These are phyloP conservation scores for Drosophila mauritiana DNA, from an alignment of 1,140 invertebrate genomes.

Conservation along the genomic window DNA sequence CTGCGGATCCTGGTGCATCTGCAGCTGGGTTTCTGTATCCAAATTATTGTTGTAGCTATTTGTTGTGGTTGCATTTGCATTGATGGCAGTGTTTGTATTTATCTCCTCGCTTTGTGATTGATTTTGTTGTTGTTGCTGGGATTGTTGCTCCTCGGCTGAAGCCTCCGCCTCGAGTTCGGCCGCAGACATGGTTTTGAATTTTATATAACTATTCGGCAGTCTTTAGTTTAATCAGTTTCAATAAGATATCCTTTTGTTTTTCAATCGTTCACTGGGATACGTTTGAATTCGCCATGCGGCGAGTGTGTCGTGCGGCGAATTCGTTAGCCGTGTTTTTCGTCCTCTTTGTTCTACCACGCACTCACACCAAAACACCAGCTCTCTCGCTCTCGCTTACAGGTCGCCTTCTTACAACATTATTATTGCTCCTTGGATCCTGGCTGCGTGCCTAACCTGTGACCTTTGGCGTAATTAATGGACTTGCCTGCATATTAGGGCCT, in stretches of 20 bases:
- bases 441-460: conserved; percentile 68
- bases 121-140: conserved; percentile 34
- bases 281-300: conserved; percentile 22
- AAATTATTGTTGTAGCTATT: conserved; percentile 39
- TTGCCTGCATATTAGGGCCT: conserved; percentile 64
- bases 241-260: conserved; percentile 28
- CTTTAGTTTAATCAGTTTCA: conserved; percentile 44
- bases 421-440: conserved; percentile 50
- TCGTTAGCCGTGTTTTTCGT: conserved; percentile 27
- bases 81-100: conserved; percentile 57
- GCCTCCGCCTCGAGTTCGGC: conserved; percentile 68
- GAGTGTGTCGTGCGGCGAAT: conserved; percentile 17
- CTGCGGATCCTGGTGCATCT: conserved; percentile 43
- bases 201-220: conserved; percentile 37
- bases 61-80: conserved; percentile 54
- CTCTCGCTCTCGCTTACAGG: conserved; percentile 10
- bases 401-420: conserved; percentile 57
- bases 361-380: conserved; percentile 22
- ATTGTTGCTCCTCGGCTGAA: conserved; percentile 57
- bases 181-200: conserved; percentile 57
- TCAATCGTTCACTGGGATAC: conserved; percentile 7
- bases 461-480: conserved; percentile 75
- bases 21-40: conserved; percentile 46
- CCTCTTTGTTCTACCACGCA: conserved; percentile 47
- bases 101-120: conserved; percentile 38